These are phyloP conservation scores for Heliconius himera DNA, from an alignment of 1,140 invertebrate genomes.

Conservation along the genomic window DNA sequence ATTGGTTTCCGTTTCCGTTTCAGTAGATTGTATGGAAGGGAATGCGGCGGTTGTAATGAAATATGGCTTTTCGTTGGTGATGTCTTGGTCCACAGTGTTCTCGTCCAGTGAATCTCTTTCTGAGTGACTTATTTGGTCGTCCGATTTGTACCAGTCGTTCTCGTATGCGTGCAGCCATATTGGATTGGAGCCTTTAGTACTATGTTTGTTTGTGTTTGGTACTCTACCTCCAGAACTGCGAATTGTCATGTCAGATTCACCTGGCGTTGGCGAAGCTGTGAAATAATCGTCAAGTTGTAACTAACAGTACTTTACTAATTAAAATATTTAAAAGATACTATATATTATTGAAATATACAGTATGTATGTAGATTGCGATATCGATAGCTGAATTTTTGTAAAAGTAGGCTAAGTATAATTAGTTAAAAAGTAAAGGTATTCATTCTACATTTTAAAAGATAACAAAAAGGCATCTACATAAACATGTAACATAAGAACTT, in stretches of 20 bases:
- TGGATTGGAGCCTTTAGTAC: constrained; percentile 95
- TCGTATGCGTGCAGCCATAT: constrained; percentile 97
- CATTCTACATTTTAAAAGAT: background rate
- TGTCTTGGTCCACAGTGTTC: constrained; percentile 88
- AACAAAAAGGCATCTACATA: too few relatives aligned
- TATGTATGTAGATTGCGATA: background rate
- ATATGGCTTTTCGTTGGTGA: constrained; percentile 81
- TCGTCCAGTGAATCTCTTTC: constrained; percentile 94
- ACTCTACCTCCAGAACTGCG: constrained; percentile 87
- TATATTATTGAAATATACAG: too few relatives aligned
- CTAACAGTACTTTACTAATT: background rate
- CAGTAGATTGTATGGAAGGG: constrained; percentile 79
- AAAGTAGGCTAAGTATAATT: too few relatives aligned
- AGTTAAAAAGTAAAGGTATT: too few relatives aligned
- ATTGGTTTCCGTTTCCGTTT: constrained; percentile 77
- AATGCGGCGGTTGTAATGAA: constrained; percentile 80
- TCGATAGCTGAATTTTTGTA: background rate
- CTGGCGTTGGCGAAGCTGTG: constrained; percentile 74
- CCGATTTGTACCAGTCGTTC: constrained; percentile 96
- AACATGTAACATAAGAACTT: too few relatives aligned
- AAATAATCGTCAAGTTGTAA: constrained; percentile 14
- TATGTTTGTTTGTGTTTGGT: constrained; percentile 97
- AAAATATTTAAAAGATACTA: background rate
- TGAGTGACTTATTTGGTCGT: constrained; percentile 86
- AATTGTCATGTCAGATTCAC: constrained; percentile 88